Evolutionary conservation across 2,888 invertebrate genomes (phyloP), one percentile per base, ranked within the genome.

Genomic region (Litoditis marina): DNA sequence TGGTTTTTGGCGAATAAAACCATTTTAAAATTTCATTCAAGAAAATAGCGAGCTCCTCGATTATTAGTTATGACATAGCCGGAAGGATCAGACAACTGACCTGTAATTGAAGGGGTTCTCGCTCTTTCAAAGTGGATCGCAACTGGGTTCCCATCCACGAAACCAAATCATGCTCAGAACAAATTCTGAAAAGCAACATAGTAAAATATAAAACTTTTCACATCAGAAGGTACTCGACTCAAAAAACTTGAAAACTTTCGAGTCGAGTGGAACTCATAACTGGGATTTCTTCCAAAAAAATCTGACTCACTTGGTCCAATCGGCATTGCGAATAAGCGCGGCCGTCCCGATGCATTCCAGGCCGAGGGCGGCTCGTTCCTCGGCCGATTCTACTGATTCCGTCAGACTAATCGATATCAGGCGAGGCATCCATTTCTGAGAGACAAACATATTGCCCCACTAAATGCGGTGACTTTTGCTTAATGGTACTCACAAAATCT

Each of bases 341-440:
- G 95, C 87, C 44, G 94, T 91, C 22, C 94, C 95, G 50, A 95
- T 86, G 81, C 93, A 92, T 86, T 98, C 96, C 30, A 94, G 87
- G 13, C 91, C 88, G 84, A 96, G 94, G 61, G 74, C 73, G 1
- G 68, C 92, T 91, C 79, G 91, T 89, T 68, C 63, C 25, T 74
- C 73, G 0, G 68, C 70, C 2, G 56, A 47, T 16, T 68, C 66
- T 2, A 60, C 27, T 30, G 68, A 65, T 25, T 73, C 69, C 4
- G 36, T 53, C 65, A 88, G 88, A 28, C 92, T 88, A 0, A 92
- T 90, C 74, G 90, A 90, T 7, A 94, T 91, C 72, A 96, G 88
- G 83, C 94, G 92, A 44, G 92, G 92, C n/a, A 95, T 92, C 84
- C 92, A 94, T 83, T 93, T 92, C 91, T 92, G n/a, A n/a, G n/a